phyloP scores from a whole-genome alignment of 2,888 invertebrate genomes.

The Lumbricus terrestris region DNA sequence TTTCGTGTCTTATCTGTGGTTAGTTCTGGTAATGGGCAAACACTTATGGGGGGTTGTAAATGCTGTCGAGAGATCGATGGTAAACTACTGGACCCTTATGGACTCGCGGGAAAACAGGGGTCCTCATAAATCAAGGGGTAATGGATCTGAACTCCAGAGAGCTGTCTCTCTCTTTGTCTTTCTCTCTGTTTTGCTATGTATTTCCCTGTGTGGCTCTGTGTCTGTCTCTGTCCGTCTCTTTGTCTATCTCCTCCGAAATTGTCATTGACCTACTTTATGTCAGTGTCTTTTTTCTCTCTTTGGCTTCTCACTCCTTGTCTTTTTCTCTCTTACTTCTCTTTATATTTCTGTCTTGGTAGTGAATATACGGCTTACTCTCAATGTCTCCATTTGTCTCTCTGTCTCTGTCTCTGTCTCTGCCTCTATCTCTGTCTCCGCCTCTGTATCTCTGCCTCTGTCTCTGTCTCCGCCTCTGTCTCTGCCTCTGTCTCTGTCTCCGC shows the following conservation, averaged over 20 bases:
- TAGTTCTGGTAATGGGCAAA: background rate
- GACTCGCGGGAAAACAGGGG: background rate
- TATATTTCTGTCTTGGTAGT: no score
- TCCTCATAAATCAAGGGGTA: background rate
- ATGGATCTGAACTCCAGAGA: no score
- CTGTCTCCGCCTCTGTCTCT: background rate
- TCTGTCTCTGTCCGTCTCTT: background rate
- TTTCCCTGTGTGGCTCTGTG: background rate
- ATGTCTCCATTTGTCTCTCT: background rate
- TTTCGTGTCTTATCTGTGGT: background rate
- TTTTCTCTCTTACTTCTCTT: no score
- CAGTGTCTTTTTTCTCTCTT: no score
- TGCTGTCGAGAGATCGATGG: background rate
- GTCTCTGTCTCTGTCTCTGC: background rate
- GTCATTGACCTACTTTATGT: no score
- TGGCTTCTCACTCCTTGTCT: no score
- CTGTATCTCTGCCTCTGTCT: background rate
- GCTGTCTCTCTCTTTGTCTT: background rate
- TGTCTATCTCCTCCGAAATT: no score
- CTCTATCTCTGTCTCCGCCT: no score
- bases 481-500: background rate
- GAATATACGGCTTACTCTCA: no score
- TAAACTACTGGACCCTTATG: background rate
- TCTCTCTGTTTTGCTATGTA: background rate
- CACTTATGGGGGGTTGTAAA: background rate